Percentiles rank a stretch among this genome's conserved stretches.
Evolutionary conservation across 2,113 vertebrate genomes (phyloP).

Genomic region (Rhea pennata): DNA sequence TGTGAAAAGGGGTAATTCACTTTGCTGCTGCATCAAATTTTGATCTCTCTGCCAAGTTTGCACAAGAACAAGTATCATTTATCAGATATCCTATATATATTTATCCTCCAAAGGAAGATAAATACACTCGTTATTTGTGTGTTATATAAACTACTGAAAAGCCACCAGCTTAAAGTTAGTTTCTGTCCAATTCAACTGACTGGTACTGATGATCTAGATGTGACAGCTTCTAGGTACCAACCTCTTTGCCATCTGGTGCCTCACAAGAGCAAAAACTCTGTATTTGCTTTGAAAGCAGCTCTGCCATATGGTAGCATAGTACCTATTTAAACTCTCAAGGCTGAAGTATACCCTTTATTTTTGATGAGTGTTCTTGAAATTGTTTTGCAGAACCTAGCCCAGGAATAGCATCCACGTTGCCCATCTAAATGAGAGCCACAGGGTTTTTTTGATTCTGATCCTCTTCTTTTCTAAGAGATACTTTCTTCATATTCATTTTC

Average conservation of each 20-base stretch:
- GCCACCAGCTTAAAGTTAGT: background rate
- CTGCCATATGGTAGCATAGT: background rate
- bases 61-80: background rate
- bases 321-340: background rate
- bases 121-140: background rate
- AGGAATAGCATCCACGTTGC: background rate
- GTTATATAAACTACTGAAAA: background rate
- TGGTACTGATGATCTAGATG: background rate
- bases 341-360: slow-evolving; percentile 7
- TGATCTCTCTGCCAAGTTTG: background rate
- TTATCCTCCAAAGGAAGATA: background rate
- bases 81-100: background rate
- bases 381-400: background rate
- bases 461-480: background rate
- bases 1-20: background rate
- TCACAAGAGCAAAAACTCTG: background rate
- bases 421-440: background rate
- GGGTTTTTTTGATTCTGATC: background rate
- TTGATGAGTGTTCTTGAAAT: slow-evolving; percentile 8
- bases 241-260: slow-evolving; percentile 11
- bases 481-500: background rate
- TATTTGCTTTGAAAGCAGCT: slow-evolving; percentile 10
- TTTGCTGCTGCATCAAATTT: background rate
- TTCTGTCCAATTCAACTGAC: background rate
- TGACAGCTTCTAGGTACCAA: slow-evolving; percentile 23